These are phyloP conservation scores for Digitonthophagus gazella DNA, from an alignment of 2,888 invertebrate species.

Conservation along the genomic window DNA sequence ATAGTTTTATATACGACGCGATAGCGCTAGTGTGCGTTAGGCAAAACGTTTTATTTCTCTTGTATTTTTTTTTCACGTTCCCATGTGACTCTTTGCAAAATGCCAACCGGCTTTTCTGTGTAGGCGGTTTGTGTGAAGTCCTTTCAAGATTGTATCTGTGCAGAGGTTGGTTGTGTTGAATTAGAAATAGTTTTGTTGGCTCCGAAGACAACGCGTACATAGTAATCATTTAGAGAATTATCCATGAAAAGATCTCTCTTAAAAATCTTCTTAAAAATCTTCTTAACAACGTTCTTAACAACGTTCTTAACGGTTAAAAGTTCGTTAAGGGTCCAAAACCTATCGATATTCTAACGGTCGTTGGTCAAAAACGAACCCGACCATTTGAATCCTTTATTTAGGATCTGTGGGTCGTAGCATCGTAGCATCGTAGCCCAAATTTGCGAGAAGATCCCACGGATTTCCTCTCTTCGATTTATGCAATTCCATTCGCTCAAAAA, in stretches of 20 bases:
- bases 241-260: background rate
- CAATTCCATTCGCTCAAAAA: constrained; percentile 41
- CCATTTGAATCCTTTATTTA: constrained; percentile 14
- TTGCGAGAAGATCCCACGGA: constrained; percentile 46
- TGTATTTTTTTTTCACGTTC: background rate
- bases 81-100: background rate
- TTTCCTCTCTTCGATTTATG: constrained; percentile 42
- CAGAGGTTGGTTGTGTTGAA: background rate
- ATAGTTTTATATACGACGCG: background rate
- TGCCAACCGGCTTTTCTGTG: background rate
- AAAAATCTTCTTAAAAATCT: no score
- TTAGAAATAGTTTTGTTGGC: background rate
- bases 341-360: background rate
- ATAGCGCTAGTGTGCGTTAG: background rate
- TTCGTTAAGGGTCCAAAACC: background rate
- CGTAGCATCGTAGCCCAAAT: background rate
- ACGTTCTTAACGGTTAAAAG: background rate
- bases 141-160: background rate
- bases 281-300: no score
- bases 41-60: background rate
- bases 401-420: no score
- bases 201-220: background rate
- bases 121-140: background rate
- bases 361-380: constrained; percentile 12
- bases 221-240: background rate